Conservation (phyloP, 2,113 vertebrate genomes). For the Austrofundulus limnaeus region DNA sequence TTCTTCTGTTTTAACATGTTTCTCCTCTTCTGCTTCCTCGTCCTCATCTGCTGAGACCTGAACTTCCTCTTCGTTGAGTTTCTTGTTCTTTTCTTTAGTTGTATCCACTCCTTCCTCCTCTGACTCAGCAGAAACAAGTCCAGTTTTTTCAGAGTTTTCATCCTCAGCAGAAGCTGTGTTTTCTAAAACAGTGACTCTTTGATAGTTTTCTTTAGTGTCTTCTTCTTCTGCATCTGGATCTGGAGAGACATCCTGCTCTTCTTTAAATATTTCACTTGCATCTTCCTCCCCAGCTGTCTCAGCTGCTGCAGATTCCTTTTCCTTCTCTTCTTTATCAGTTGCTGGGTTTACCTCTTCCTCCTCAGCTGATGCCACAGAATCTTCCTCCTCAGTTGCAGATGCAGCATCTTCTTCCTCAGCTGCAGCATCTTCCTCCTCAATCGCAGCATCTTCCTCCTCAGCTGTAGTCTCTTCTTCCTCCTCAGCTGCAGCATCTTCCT, state of each 20-base stretch:
- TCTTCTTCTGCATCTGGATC: not conserved
- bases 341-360: not conserved
- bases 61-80: slow-evolving; percentile 8
- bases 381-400: not conserved
- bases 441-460: not conserved
- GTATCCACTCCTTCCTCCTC: slow-evolving; percentile 23
- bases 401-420: not conserved
- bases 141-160: slow-evolving; percentile 17
- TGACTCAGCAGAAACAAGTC: slow-evolving; percentile 14
- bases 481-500: not conserved
- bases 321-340: not conserved
- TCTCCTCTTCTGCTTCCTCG: not conserved
- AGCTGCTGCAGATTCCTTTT: not conserved
- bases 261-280: not conserved
- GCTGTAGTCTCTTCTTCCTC: too few species aligned
- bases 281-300: not conserved
- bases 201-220: slow-evolving; percentile 4
- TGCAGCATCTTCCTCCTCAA: slow-evolving; percentile 1
- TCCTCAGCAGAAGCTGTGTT: slow-evolving; percentile 29
- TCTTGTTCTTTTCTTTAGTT: not conserved
- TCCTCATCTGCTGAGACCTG: not conserved
- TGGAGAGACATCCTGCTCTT: slow-evolving; percentile 2
- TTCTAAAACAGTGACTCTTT: slow-evolving; percentile 12
- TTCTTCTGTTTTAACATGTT: not conserved
- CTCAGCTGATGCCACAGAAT: not conserved